A percentile compares a stretch with the other conserved stretches of the same genome.
These are phyloP conservation scores for Toxonevra muliebris DNA, from an alignment of 2,888 invertebrate species.

Conservation along the genomic window DNA sequence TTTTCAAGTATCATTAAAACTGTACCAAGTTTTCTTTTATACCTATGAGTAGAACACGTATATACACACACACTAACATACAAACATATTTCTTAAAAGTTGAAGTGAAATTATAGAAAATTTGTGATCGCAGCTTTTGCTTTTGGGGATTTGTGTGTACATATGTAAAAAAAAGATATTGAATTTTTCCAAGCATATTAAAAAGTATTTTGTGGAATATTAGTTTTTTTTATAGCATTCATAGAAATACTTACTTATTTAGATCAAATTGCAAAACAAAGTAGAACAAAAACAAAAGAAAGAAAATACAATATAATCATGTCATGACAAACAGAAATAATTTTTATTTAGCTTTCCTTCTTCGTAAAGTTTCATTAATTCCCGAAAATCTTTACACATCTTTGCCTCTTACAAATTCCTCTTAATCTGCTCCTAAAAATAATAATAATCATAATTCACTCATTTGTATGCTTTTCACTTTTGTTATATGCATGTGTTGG, in stretches of 20 bases:
- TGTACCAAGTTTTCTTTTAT: not conserved
- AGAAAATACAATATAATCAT: too few relatives aligned
- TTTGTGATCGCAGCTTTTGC: not conserved
- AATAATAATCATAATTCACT: constrained; percentile 1
- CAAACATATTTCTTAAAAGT: constrained; percentile 41
- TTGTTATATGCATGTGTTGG: not conserved
- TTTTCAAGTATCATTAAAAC: constrained; percentile 57
- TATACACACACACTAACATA: too few relatives aligned
- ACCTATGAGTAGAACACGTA: too few relatives aligned
- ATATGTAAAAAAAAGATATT: not conserved
- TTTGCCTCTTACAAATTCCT: not conserved
- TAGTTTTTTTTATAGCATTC: too few relatives aligned
- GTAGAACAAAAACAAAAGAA: too few relatives aligned
- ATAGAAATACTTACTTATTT: too few relatives aligned
- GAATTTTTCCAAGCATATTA: not conserved
- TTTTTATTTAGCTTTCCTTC: not conserved
- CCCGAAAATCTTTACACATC: not conserved
- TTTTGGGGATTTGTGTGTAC: not conserved
- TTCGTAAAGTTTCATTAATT: not conserved
- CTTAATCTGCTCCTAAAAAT: not conserved
- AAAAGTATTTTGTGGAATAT: not conserved
- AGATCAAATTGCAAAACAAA: too few relatives aligned
- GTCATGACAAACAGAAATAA: too few relatives aligned
- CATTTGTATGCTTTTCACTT: constrained; percentile 4
- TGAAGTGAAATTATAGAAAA: constrained; percentile 11